A percentile compares a stretch with the other conserved stretches of the same genome.
phyloP scores from a whole-genome alignment of 2,888 invertebrate species.

The Cantharis flavilabris region DNA sequence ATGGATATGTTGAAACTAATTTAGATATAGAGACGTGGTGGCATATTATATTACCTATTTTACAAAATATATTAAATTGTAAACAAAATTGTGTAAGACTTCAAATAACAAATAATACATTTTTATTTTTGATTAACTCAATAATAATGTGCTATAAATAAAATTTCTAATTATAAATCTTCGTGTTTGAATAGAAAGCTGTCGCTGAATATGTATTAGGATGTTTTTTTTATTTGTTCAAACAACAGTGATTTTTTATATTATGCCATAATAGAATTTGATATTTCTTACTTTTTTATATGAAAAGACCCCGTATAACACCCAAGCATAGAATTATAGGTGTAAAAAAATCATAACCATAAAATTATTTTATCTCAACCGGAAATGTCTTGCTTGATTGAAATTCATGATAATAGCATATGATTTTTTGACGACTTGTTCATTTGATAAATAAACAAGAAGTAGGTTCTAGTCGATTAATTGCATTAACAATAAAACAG shows the following conservation, averaged over 20 bases:
- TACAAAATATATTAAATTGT: not conserved
- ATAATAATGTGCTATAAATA: not conserved
- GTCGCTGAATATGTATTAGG: not conserved
- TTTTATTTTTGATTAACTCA: not conserved
- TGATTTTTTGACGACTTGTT: not conserved
- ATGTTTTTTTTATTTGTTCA: not conserved
- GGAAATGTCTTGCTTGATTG: not conserved
- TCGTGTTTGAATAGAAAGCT: not conserved
- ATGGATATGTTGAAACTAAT: not conserved
- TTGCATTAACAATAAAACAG: not conserved
- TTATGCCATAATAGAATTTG: too few species aligned
- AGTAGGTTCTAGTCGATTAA: not conserved
- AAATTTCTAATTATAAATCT: not conserved
- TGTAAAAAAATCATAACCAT: not conserved
- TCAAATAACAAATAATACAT: not conserved
- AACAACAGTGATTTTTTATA: not conserved
- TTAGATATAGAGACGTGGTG: not conserved
- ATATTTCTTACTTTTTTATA: not conserved
- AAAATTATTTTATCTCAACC: not conserved
- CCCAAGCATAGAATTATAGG: not conserved
- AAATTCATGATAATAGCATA: not conserved
- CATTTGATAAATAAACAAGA: not conserved
- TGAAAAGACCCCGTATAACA: not conserved
- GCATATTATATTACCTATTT: not conserved
- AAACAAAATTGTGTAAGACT: not conserved